phyloP scores from a whole-genome alignment of 1,140 invertebrate genomes.

The Zaprionus taronus region DNA sequence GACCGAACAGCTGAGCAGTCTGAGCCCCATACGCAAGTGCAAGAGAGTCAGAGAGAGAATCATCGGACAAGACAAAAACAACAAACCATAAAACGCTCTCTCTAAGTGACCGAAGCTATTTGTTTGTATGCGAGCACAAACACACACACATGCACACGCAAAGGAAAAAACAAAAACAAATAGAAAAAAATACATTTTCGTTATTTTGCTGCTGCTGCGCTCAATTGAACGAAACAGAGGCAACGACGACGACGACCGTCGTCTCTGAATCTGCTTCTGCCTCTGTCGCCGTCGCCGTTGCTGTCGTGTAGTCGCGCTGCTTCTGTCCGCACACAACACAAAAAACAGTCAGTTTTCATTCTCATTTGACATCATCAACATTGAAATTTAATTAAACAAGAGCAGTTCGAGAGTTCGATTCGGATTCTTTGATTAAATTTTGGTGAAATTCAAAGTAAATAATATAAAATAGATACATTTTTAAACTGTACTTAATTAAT shows the following conservation, averaged over 20 bases:
- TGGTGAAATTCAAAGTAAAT: slow-evolving; percentile 61
- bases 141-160: slow-evolving; percentile 33
- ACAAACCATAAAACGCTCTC: slow-evolving; percentile 19
- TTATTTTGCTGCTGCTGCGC: slow-evolving; percentile 60
- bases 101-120: slow-evolving; percentile 26
- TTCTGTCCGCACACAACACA: slow-evolving; percentile 65
- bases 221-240: slow-evolving; percentile 71
- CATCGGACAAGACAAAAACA: slow-evolving; percentile 12
- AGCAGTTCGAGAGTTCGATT: slow-evolving; percentile 54
- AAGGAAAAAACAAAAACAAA: slow-evolving; percentile 52
- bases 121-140: slow-evolving; percentile 42
- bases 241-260: slow-evolving; percentile 47
- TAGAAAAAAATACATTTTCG: slow-evolving; percentile 64
- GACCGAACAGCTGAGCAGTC: slow-evolving; percentile 43
- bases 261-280: slow-evolving; percentile 47
- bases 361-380: slow-evolving; percentile 83
- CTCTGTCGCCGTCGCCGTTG: slow-evolving; percentile 52
- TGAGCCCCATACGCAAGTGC: slow-evolving; percentile 52
- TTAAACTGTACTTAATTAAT: slow-evolving; percentile 63
- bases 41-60: slow-evolving; percentile 33
- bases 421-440: slow-evolving; percentile 39
- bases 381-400: slow-evolving; percentile 82
- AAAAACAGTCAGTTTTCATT: slow-evolving; percentile 82
- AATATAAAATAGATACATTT: slow-evolving; percentile 35
- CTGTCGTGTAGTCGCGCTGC: slow-evolving; percentile 38